Evolutionary conservation across 2,888 invertebrate species (phyloP).

Genomic region (Xanthorhoe designata): DNA sequence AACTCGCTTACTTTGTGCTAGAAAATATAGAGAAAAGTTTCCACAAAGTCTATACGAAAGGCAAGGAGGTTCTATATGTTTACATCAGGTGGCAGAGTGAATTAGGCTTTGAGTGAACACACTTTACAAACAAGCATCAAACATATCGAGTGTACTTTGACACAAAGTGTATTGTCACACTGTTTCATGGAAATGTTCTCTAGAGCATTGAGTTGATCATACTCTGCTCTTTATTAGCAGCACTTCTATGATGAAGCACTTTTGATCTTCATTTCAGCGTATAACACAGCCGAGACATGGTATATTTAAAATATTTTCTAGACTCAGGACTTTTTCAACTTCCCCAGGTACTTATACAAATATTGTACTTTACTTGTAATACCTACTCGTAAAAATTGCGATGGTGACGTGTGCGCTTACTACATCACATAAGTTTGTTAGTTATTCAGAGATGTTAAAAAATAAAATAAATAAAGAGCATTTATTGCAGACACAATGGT

Average conservation of each 20-base stretch:
- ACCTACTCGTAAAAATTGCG: no score
- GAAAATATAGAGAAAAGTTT: neutral
- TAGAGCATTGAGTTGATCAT: neutral
- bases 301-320: no score
- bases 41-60: neutral
- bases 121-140: neutral
- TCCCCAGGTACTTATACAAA: no score
- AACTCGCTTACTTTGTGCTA: neutral
- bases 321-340: no score
- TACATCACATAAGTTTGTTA: no score
- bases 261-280: no score
- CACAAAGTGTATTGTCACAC: neutral
- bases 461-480: no score
- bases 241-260: neutral
- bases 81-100: constrained; percentile 3
- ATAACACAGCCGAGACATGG: no score
- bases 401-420: no score
- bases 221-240: neutral
- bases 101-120: constrained; percentile 3
- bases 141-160: neutral
- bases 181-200: neutral
- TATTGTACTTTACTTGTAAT: no score
- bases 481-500: no score
- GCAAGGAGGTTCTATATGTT: neutral
- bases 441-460: no score